Conservation (phyloP, 1,140 invertebrate genomes). For the Condylostylus longicornis region DNA sequence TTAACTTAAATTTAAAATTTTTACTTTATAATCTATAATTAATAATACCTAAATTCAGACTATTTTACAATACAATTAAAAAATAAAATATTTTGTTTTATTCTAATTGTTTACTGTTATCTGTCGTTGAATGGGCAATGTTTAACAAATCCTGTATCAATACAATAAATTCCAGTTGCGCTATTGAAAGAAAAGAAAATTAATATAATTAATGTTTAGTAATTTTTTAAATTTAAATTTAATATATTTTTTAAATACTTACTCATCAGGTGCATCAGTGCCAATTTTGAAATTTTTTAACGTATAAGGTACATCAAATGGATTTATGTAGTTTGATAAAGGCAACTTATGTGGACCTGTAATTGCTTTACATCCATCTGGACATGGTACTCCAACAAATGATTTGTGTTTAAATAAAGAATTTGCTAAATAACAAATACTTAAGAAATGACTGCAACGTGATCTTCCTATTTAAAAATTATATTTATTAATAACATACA, state of each 20-base stretch:
- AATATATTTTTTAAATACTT: slow-evolving; percentile 14
- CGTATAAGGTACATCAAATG: slow-evolving; percentile 31
- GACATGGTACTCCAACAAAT: slow-evolving; percentile 42
- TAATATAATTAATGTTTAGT: not conserved
- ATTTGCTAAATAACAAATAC: slow-evolving; percentile 47
- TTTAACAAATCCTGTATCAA: slow-evolving; percentile 39
- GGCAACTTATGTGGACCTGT: slow-evolving; percentile 21
- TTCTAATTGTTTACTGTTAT: too few species aligned
- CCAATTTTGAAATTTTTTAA: slow-evolving; percentile 35
- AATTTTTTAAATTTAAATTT: not conserved
- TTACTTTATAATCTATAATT: too few species aligned
- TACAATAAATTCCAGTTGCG: slow-evolving; percentile 43
- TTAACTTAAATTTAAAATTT: too few species aligned
- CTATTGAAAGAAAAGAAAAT: slow-evolving; percentile 30
- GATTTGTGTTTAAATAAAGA: slow-evolving; percentile 36
- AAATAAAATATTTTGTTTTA: too few species aligned
- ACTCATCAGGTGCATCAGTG: slow-evolving; percentile 44
- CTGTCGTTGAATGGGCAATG: slow-evolving; percentile 40
- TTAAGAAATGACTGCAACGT: slow-evolving; percentile 51
- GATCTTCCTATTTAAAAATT: slow-evolving; percentile 35
- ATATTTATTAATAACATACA: slow-evolving; percentile 1
- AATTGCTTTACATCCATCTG: slow-evolving; percentile 38
- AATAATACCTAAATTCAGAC: too few species aligned
- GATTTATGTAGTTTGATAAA: slow-evolving; percentile 19
- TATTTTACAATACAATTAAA: too few species aligned